Evolutionary conservation across 2,888 invertebrate species (phyloP), one percentile per base, ranked within the genome.

Genomic region (Eurytoma californica): DNA sequence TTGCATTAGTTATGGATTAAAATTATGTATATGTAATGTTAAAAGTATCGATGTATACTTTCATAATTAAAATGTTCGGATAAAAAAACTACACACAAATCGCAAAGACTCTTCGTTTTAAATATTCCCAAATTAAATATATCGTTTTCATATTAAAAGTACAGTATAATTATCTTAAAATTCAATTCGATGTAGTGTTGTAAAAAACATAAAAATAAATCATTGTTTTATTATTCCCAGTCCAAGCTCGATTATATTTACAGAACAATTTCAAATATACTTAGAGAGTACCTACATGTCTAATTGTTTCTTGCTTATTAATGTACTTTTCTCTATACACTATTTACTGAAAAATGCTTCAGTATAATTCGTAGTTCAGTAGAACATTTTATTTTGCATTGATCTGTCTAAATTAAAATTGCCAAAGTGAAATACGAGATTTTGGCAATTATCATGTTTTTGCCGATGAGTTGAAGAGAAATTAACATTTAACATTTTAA

Each of bases 211-310:
- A 57, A 39, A 47, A 18, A 13, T 24, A 49, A 47, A 49, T 39
- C 18, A 47, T 49, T 57, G 9, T 24, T 57, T 77, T 16, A 12
- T 73, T 39, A 20, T 68, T 0, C 28, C 30, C 69, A 24, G 24
- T 18, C 30, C 51, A 79, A 79, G 74, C 74, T 79, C 74, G 69
- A 66, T 79, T 63, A 74, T 79, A 74, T 79, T 69, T 79, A 79
- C 74, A 79, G 69, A 70, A 66, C 65, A 65, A 57, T 74, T 55
- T 49, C 16, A 60, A n/a, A 66, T 58, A 28, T 65, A 72, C 7
- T 57, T 76, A 30, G 24, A 28, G 57, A 53, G n/a, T 53, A 53
- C 20, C 51, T 75, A 67, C 16, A 68, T 47, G 13, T 9, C 39
- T 63, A 51, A 47, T 61, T 61, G n/a, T 49, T 18, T 68, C 57